Percentiles rank a stretch among this genome's conserved stretches.
These are phyloP conservation scores for Sylvilagus floridanus DNA, from an alignment of 2,797 vertebrate species.

Conservation along the genomic window DNA sequence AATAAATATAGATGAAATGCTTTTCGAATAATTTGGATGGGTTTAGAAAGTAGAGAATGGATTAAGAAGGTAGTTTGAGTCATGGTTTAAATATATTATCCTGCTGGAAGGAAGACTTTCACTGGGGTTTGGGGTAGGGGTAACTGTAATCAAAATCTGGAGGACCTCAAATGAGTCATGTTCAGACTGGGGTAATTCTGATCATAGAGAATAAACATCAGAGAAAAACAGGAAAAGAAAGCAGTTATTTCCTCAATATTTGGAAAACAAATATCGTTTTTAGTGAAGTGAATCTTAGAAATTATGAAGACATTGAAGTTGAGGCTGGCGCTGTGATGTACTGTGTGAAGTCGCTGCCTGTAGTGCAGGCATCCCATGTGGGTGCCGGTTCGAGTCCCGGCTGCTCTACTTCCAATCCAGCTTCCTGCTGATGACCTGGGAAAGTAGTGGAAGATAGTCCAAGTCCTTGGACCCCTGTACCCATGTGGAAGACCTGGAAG, in stretches of 20 bases:
- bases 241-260: not conserved
- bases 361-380: no score
- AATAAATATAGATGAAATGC: not conserved
- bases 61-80: not conserved
- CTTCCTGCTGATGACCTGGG: no score
- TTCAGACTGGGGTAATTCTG: not conserved
- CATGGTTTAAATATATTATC: not conserved
- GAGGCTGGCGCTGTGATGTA: no score
- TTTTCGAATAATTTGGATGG: not conserved
- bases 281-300: not conserved
- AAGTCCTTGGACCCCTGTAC: no score
- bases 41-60: not conserved
- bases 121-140: rapidly evolving
- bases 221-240: not conserved
- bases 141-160: not conserved
- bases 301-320: not conserved
- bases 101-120: not conserved
- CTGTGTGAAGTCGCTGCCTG: no score
- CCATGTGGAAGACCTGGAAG: no score
- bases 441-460: no score
- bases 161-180: not conserved
- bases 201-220: not conserved
- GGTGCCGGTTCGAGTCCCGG: no score
- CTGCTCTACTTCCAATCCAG: no score
- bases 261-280: not conserved